phyloP scores from a whole-genome alignment of 2,888 invertebrate genomes.

The Lycia hirtaria region DNA sequence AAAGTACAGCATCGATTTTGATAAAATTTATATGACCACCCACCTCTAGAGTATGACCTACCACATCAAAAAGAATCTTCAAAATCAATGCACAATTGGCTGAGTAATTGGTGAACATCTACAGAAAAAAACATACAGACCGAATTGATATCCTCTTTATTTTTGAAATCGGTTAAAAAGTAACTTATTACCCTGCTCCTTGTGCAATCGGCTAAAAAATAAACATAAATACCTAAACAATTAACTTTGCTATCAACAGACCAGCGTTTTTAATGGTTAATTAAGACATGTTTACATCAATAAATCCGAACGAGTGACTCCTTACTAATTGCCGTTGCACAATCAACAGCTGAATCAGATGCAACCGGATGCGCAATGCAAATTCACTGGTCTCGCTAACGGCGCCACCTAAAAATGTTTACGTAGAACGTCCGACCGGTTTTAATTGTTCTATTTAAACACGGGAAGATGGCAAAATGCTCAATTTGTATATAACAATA shows the following conservation, averaged over 20 bases:
- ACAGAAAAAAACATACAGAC: no score
- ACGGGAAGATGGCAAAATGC: constrained; percentile 51
- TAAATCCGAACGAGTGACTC: constrained; percentile 68
- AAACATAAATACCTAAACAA: no score
- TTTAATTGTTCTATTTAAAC: constrained; percentile 72
- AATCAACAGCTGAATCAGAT: constrained; percentile 66
- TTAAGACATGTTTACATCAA: constrained; percentile 71
- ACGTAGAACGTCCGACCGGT: constrained; percentile 63
- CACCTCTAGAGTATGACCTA: no score
- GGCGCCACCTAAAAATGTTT: constrained; percentile 69
- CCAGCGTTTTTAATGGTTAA: constrained; percentile 48
- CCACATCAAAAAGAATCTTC: no score
- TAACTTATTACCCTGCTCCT: no score
- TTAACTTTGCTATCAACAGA: background rate
- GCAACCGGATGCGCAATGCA: constrained; percentile 58
- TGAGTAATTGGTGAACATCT: no score
- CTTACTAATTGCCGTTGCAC: constrained; percentile 74
- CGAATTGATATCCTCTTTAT: no score
- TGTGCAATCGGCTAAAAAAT: no score
- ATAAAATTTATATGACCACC: no score
- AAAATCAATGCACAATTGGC: no score
- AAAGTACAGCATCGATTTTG: no score
- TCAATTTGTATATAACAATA: constrained; percentile 61
- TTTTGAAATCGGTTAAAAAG: no score
- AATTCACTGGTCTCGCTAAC: constrained; percentile 54